These are phyloP conservation scores for Erethizon dorsatum DNA, from an alignment of 2,797 vertebrate genomes.

Conservation along the genomic window DNA sequence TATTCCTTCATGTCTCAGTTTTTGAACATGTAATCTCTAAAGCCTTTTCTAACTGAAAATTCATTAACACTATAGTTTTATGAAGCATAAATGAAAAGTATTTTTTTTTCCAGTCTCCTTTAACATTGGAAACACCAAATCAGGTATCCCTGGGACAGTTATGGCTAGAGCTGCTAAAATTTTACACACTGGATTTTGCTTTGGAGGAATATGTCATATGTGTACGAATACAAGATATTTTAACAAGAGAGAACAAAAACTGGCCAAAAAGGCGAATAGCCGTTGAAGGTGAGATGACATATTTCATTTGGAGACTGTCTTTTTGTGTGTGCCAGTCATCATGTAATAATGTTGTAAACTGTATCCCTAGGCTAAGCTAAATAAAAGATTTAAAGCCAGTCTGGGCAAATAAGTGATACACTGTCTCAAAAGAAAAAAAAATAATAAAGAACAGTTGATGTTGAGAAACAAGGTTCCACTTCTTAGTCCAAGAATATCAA, in stretches of 20 bases:
- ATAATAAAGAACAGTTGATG: constrained; percentile 42
- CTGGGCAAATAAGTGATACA: neutral
- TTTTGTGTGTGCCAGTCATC: neutral
- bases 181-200: constrained; percentile 99
- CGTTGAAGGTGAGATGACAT: constrained; percentile 94
- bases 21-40: constrained; percentile 59
- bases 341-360: constrained; percentile 47
- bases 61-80: constrained; percentile 40
- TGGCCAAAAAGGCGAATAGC: constrained; percentile 98
- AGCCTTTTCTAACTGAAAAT: constrained; percentile 62
- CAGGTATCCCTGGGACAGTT: constrained; percentile 94
- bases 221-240: constrained; percentile 95
- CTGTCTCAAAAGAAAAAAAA: neutral
- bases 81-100: constrained; percentile 72
- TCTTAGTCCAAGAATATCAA: constrained; percentile 12
- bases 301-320: constrained; percentile 43
- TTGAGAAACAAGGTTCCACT: neutral
- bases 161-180: constrained; percentile 97
- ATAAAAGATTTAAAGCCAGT: neutral
- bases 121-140: constrained; percentile 91
- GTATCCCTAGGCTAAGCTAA: constrained; percentile 6
- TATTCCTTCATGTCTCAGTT: constrained; percentile 34
- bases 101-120: constrained; percentile 91
- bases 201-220: constrained; percentile 98
- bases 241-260: constrained; percentile 97